Evolutionary conservation across 2,113 vertebrate genomes (phyloP), one percentile per base, ranked within the genome.

Genomic region (Narcine bancroftii): DNA sequence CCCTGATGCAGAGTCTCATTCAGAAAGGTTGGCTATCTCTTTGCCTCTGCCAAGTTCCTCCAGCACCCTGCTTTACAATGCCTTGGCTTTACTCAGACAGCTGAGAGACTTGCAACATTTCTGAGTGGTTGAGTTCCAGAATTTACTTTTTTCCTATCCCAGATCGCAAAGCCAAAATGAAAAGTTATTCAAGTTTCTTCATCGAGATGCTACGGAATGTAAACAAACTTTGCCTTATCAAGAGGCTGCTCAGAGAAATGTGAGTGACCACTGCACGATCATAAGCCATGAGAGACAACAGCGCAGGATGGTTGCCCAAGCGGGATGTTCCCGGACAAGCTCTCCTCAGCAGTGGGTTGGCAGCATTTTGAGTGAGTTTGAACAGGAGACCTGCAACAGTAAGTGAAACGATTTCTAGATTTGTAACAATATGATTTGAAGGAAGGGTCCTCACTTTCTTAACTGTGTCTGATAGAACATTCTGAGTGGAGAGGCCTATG

Each of bases 311-410:
- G 93, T 92, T 42, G 10, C 87, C 47, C 89, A 29, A 9, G 92
- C 92, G 79, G 93, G 72, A 42, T 71, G 92, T n/a, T 92, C 92
- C 0, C 92, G 2, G 60, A 94, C 93, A 92, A 92, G 92, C 93
- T 95, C 95, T 1, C 95, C 95, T 0, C 93, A 39, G 0, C 89
- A 6, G 92, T 94, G 95, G 94, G n/a, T 92, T 0, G 92, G 92
- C 60, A 94, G 95, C 2, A 83, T 39, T 4, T 92, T 73, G 93
- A 96, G 93, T 0, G 95, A 96, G 73, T 92, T 0, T 6, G 93
- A 92, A 0, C 93, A 92, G 1, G 92, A 93, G 0, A 94, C 92
- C 29, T 93, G 94, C 4, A 50, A 92, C 89, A 42, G 96, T 96
- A 94, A 95, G 96, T 93, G 10, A 65, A 65, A 42, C 21, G 17